Evolutionary conservation across 2,888 invertebrate genomes (phyloP), one percentile per base, ranked within the genome.

Genomic region (Agrotis exclamationis): DNA sequence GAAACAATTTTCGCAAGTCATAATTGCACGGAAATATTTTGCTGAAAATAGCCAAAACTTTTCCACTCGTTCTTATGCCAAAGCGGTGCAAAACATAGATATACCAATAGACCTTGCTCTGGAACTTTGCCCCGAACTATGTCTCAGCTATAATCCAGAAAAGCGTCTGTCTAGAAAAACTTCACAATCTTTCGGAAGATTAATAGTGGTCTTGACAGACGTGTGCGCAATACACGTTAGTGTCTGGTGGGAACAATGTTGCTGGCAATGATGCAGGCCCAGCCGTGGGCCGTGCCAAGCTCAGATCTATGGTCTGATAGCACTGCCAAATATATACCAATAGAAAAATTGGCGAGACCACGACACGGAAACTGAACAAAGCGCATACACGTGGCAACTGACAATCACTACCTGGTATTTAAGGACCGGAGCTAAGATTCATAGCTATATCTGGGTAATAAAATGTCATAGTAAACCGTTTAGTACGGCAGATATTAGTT

Each of bases 151-250:
- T 74, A 76, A 76, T 78, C 72, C 70, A 72, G 74, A 82, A 77
- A 87, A 83, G 76, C 76, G 69, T 77, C 67, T 78, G 81, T 76
- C 69, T 72, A 74, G 54, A 78, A 83, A 83, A 82, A 76, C 70
- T 69, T 60, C 66, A 56, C 57, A 73, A 71, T 80, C 75, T 73
- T 76, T 79, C 28, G 69, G 75, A 91, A 92, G 93, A 94, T 94
- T 93, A 94, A 95, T 94, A 92, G 92, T 91, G 81, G 75, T 93
- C 89, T 80, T 93, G 94, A 94, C 92, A 92, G 93, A 94, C 91
- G 89, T 87, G 88, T 89, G 89, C 89, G 88, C 87, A 90, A 80
- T 86, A 84, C 82, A 85, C 85, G 88, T 86, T 87, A 83, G 83
- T 88, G 89, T 89, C 90, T 88, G 86, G 86, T 86, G 86, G 81